These are phyloP conservation scores for Anolis sagrei DNA, from an alignment of 2,113 vertebrate genomes.

Conservation along the genomic window DNA sequence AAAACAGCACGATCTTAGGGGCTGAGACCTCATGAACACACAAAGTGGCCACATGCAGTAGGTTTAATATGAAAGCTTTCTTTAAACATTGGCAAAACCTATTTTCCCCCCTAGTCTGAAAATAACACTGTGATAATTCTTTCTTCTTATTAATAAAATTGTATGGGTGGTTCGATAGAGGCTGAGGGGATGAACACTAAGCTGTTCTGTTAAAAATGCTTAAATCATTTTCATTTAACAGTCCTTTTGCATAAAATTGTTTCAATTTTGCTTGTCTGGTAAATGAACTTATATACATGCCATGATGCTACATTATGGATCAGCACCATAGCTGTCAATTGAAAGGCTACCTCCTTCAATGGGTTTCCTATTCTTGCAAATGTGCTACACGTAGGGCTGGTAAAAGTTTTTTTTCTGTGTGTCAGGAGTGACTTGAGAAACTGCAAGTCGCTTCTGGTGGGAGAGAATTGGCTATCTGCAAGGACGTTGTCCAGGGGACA, in stretches of 20 bases:
- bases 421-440: too few species aligned
- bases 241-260: background rate
- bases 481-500: too few species aligned
- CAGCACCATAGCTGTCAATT: too few species aligned
- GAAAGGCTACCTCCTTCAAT: too few species aligned
- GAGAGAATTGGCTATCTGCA: too few species aligned
- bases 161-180: background rate
- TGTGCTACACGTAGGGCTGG: too few species aligned
- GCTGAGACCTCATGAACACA: background rate
- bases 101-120: background rate
- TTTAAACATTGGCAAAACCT: background rate
- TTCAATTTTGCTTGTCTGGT: constrained; percentile 1
- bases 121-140: background rate
- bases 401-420: too few species aligned
- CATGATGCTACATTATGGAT: too few species aligned
- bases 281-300: too few species aligned
- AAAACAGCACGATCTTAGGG: constrained; percentile 21
- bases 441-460: too few species aligned
- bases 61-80: background rate
- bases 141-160: background rate
- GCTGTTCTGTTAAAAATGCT: background rate
- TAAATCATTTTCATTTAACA: background rate
- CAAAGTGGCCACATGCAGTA: background rate
- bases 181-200: accelerated
- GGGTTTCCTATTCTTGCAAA: background rate